Evolutionary conservation across 2,113 vertebrate species (phyloP).

Genomic region (Pardalotus punctatus): DNA sequence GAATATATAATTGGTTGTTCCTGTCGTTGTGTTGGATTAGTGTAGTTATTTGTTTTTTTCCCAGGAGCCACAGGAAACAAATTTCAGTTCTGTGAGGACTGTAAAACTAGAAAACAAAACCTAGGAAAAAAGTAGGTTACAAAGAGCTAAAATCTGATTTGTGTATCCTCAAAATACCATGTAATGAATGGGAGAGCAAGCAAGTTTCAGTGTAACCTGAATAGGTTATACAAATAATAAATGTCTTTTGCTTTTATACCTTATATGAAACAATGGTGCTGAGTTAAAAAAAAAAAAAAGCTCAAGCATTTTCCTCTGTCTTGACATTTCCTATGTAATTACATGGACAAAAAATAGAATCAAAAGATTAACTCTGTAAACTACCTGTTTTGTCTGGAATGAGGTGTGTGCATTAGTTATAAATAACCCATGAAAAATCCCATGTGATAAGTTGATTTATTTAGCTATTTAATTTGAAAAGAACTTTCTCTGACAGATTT

Average conservation of each 20-base stretch:
- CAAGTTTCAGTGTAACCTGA: neutral
- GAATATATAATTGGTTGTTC: neutral
- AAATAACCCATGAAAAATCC: neutral
- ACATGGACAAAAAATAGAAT: neutral
- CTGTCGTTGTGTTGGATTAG: neutral
- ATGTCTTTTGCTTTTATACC: neutral
- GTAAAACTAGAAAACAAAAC: neutral
- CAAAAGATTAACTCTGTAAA: neutral
- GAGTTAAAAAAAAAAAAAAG: neutral
- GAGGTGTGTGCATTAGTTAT: neutral
- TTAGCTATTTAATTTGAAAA: neutral
- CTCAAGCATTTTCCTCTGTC: neutral
- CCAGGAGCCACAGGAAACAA: neutral
- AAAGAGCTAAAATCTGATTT: neutral
- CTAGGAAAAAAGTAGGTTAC: neutral
- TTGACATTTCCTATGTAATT: neutral
- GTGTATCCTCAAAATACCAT: neutral
- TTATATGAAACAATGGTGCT: neutral
- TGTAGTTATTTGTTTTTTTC: neutral
- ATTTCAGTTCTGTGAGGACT: neutral
- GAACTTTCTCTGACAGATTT: neutral
- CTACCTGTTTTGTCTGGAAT: neutral
- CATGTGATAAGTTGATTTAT: neutral
- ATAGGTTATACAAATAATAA: neutral
- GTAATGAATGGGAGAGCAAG: neutral